These are phyloP conservation scores for Drosophila emarginata DNA, from an alignment of 2,888 invertebrate species.

Conservation along the genomic window DNA sequence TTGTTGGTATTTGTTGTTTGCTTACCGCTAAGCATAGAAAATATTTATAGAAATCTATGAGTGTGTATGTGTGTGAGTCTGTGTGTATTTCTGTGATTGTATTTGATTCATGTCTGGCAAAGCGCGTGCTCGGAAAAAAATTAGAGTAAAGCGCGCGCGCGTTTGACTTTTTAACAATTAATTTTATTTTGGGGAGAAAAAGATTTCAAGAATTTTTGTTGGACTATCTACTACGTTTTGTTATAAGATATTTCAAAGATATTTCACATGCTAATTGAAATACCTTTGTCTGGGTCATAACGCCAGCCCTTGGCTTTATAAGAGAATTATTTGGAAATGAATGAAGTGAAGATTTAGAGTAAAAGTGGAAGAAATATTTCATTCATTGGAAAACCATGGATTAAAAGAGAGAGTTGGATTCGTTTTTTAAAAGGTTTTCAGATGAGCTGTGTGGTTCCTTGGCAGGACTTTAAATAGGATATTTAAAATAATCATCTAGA, in stretches of 20 bases:
- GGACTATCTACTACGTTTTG: neutral
- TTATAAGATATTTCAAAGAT: conserved; percentile 9
- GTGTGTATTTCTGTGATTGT: neutral
- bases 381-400: neutral
- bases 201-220: conserved; percentile 30
- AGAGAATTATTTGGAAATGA: conserved; percentile 32
- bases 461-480: too few species aligned
- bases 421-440: too few species aligned
- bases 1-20: conserved; percentile 52
- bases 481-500: too few species aligned
- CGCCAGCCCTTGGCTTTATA: neutral
- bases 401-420: too few species aligned
- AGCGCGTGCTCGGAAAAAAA: conserved; percentile 3
- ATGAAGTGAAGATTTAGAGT: conserved; percentile 32
- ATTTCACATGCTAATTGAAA: conserved; percentile 61
- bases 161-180: conserved; percentile 39
- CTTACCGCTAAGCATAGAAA: conserved; percentile 39
- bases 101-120: neutral
- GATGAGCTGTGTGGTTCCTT: too few species aligned
- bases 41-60: conserved; percentile 67
- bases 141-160: conserved; percentile 6
- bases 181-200: conserved; percentile 22
- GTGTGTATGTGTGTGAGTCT: conserved; percentile 30
- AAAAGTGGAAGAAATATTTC: neutral
- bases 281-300: conserved; percentile 11